Conservation (phyloP, 2,888 invertebrate genomes). For the Tipula confusa region DNA sequence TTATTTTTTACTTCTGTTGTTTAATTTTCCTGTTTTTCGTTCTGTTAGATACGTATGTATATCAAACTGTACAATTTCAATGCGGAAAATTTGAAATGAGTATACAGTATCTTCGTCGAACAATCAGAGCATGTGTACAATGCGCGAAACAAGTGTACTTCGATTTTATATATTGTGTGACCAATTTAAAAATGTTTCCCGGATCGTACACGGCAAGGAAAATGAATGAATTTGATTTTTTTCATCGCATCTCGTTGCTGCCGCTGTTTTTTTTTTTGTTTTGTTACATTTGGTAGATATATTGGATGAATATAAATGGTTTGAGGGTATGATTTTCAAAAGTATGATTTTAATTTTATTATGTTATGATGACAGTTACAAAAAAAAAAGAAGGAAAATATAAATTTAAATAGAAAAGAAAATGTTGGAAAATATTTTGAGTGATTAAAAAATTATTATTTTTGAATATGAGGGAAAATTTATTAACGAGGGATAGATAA, state of each 20-base stretch:
- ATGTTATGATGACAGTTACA: not conserved
- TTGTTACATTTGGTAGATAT: not conserved
- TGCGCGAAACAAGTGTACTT: no score
- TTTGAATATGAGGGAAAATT: not conserved
- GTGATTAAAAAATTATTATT: not conserved
- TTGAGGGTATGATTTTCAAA: not conserved
- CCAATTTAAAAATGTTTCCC: no score
- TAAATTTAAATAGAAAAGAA: not conserved
- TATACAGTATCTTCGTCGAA: no score
- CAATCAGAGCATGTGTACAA: no score
- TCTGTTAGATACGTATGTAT: not conserved
- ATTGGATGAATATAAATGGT: not conserved
- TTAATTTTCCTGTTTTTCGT: constrained; percentile 4
- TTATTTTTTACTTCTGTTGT: not conserved
- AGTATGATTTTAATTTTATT: not conserved
- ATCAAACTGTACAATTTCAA: not conserved
- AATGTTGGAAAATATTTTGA: not conserved
- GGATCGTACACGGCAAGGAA: not conserved
- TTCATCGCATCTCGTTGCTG: not conserved
- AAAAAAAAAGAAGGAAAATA: no score
- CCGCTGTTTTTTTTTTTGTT: not conserved
- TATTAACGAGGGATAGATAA: not conserved
- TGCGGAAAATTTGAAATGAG: not conserved
- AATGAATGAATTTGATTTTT: not conserved
- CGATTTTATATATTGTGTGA: no score